Percentiles rank a stretch among this genome's conserved stretches.
phyloP scores from a whole-genome alignment of 2,113 vertebrate species.

The Tupaia chinensis region DNA sequence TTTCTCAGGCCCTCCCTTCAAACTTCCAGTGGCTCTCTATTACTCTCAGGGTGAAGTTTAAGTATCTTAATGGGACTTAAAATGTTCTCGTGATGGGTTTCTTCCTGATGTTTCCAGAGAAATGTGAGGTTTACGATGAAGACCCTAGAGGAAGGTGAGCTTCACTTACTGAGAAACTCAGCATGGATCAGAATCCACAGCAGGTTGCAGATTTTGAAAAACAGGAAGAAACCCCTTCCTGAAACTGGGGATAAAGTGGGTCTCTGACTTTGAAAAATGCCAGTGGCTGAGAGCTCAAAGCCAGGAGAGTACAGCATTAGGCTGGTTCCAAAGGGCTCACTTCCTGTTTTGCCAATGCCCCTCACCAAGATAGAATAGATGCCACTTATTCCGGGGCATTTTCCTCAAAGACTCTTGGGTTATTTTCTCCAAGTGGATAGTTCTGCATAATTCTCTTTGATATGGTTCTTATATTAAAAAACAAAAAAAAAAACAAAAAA shows the following conservation, averaged over 20 bases:
- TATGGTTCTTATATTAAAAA: background rate
- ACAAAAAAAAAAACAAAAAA: background rate
- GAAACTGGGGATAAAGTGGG: background rate
- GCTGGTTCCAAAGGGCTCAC: background rate
- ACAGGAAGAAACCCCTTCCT: background rate
- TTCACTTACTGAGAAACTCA: background rate
- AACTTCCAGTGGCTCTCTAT: background rate
- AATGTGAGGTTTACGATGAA: background rate
- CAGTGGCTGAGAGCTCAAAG: background rate
- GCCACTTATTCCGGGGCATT: no score
- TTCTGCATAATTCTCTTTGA: background rate
- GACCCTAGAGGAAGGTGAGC: background rate
- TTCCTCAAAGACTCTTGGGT: background rate
- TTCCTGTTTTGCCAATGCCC: background rate
- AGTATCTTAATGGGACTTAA: background rate
- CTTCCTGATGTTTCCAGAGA: background rate
- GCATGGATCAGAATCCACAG: background rate
- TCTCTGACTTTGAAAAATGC: background rate
- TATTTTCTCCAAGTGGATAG: background rate
- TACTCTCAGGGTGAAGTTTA: background rate
- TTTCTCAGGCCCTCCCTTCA: background rate
- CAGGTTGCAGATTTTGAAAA: background rate
- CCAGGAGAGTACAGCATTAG: background rate
- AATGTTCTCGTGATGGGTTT: background rate
- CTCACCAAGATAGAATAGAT: background rate